Percentiles rank a stretch among this genome's conserved stretches.
Conservation (phyloP, 1,140 invertebrate genomes). For the Meloidogyne chitwoodi region DNA sequence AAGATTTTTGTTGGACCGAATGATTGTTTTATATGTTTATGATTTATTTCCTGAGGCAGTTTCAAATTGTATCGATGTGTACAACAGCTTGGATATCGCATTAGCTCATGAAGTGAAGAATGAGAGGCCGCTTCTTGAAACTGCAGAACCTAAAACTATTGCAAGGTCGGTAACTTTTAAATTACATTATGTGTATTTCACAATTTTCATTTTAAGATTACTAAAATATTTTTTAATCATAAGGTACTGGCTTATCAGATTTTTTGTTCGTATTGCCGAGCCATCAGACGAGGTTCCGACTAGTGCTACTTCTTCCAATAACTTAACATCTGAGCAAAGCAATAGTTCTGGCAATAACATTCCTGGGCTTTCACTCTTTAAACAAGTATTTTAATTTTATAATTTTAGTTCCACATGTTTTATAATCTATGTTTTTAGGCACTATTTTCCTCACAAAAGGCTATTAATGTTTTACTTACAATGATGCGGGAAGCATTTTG, state of each 20-base stretch:
- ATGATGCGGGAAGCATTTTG: slow-evolving; percentile 53
- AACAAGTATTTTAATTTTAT: slow-evolving; percentile 37
- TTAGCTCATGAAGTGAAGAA: slow-evolving; percentile 19
- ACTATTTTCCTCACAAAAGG: slow-evolving; percentile 34
- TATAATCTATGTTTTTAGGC: slow-evolving; percentile 8
- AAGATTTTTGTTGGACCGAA: slow-evolving; percentile 49
- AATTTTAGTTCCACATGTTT: slow-evolving; percentile 16
- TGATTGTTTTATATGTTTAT: slow-evolving; percentile 49
- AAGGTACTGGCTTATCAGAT: slow-evolving; percentile 51
- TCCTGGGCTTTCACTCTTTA: slow-evolving; percentile 40
- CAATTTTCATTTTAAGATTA: neutral
- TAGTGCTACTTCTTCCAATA: neutral
- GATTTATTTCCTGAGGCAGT: slow-evolving; percentile 53
- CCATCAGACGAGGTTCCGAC: neutral
- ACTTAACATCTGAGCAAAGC: slow-evolving; percentile 17
- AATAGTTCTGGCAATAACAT: neutral
- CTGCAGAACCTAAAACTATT: slow-evolving; percentile 56
- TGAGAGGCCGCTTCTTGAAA: slow-evolving; percentile 43
- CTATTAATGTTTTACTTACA: slow-evolving; percentile 50
- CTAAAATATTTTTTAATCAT: neutral
- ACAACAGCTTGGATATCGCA: slow-evolving; percentile 52
- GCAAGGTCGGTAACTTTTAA: slow-evolving; percentile 19
- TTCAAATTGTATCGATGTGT: slow-evolving; percentile 52
- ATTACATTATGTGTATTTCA: neutral
- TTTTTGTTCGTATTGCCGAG: slow-evolving; percentile 55